These are phyloP conservation scores for Jaculus jaculus DNA, from an alignment of 2,113 vertebrate genomes.

Conservation along the genomic window DNA sequence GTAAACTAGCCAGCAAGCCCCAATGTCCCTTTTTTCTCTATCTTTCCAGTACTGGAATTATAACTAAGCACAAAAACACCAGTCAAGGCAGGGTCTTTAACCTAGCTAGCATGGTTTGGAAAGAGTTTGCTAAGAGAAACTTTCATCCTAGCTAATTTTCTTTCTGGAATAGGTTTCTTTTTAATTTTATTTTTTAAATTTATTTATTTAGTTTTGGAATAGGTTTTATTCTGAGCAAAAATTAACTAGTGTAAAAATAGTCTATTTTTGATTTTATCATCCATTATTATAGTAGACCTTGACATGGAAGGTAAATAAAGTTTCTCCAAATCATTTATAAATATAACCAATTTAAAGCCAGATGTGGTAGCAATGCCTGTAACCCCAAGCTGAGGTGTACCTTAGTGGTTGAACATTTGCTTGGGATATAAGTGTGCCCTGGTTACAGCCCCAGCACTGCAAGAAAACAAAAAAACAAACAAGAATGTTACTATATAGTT, in stretches of 20 bases:
- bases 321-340: conserved; percentile 35
- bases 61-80: too few species aligned
- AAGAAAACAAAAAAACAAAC: not conserved
- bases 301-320: not conserved
- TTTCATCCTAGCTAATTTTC: not conserved
- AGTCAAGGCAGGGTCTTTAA: not conserved
- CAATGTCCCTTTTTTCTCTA: too few species aligned
- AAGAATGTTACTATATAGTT: not conserved
- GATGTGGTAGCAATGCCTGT: not conserved
- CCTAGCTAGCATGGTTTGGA: not conserved
- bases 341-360: conserved; percentile 4
- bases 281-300: not conserved
- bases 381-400: not conserved
- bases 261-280: not conserved
- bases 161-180: not conserved
- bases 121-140: conserved; percentile 1
- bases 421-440: not conserved
- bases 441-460: not conserved
- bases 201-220: too few species aligned
- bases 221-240: conserved; percentile 43
- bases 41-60: too few species aligned
- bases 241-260: not conserved
- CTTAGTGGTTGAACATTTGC: not conserved
- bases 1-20: too few species aligned
- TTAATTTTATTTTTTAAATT: too few species aligned